Conservation (phyloP, 2,113 vertebrate genomes). For the Colius striatus region DNA sequence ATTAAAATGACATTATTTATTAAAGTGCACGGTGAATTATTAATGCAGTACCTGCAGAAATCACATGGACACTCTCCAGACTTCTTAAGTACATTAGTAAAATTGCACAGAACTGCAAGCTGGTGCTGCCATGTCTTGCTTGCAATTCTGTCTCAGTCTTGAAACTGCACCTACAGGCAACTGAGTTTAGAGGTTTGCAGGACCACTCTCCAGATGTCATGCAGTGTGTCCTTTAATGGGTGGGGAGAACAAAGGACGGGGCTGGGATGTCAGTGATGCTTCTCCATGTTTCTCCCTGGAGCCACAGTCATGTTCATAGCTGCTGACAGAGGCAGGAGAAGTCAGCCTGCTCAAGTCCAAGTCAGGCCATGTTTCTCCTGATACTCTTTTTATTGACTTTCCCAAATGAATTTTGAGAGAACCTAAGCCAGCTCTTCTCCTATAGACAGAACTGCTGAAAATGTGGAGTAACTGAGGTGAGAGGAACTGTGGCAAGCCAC, state of each 20-base stretch:
- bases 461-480: not conserved
- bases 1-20: conserved; percentile 57
- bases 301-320: not conserved
- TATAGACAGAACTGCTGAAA: not conserved
- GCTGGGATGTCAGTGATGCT: not conserved
- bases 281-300: not conserved
- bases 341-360: not conserved
- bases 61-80: conserved; percentile 3
- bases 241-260: not conserved
- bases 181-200: not conserved
- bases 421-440: not conserved
- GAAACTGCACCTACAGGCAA: not conserved
- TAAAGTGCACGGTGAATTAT: conserved; percentile 51
- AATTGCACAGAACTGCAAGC: not conserved
- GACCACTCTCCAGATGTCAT: not conserved
- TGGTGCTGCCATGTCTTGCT: not conserved
- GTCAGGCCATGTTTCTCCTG: not conserved
- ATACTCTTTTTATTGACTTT: not conserved
- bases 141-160: not conserved
- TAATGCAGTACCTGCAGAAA: conserved; percentile 22
- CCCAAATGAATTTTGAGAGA: not conserved
- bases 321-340: not conserved
- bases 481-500: not conserved
- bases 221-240: not conserved
- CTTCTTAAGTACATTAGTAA: conserved; percentile 27